Base-by-base conservation (phyloP, 2,113 vertebrate genomes). In the Syngnathus typhle region DNA sequence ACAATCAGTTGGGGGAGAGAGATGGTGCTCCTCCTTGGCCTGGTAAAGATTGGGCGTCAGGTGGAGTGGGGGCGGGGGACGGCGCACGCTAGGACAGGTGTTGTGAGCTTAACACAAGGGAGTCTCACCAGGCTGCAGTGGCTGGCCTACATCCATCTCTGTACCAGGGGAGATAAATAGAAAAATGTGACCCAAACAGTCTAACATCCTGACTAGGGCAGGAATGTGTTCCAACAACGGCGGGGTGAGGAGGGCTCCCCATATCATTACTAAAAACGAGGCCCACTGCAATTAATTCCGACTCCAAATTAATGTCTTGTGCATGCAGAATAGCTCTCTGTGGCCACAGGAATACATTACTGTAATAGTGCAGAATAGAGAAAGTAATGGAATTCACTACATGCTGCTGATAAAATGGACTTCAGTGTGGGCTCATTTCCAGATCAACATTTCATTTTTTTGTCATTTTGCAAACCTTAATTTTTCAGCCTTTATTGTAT, bases 141-240 rank as follows among this genome's bases (percentile, higher is more conserved):
- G 71, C 75, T 85, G 84, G 78, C 85, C 85, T 70, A 85, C 88
- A 91, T 91, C 82, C 85, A 90, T 92, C 88, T 90, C 83, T 88
- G 89, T 89, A 87, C 77, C 76, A 68, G 64, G 81, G 81, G 83
- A 90, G 87, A 91, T 88, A 85, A 91, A 90, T 88, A 81, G 73
- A 79, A 82, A 87, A 81, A 80, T 54, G 74, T 66, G 72, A 79
- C 82, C 84, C 80, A 85, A 86, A 78, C 82, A 78, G 84, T 85
- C 79, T 68, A 77, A 78, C 81, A 83, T 84, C 80, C 82, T 56
- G 76, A 72, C 80, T 54, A 52, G 73, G 76, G 81, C 75, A 79
- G 70, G 58, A 63, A 68, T 32, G 60, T 74, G 72, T 75, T 84
- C 73, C 72, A 85, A 85, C 83, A 85, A 87, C 82, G 81, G 74